phyloP scores from a whole-genome alignment of 2,888 invertebrate genomes.

The Sphaeridia pumilis region DNA sequence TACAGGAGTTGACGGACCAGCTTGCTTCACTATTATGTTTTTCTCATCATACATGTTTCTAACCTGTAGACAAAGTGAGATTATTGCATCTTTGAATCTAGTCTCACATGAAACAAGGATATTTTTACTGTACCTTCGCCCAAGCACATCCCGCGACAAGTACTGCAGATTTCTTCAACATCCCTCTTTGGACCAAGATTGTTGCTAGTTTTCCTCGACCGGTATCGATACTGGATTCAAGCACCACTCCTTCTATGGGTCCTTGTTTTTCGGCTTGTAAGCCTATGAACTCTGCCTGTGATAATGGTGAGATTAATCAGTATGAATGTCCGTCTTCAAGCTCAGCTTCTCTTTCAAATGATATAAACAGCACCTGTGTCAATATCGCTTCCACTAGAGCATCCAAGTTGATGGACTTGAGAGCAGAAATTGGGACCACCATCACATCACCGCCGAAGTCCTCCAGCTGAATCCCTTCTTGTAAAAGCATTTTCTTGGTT shows the following conservation, averaged over 20 bases:
- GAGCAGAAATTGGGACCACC: slow-evolving; percentile 79
- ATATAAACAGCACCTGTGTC: slow-evolving; percentile 44
- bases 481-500: slow-evolving; percentile 60
- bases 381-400: slow-evolving; percentile 70
- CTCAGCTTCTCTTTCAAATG: slow-evolving; percentile 36
- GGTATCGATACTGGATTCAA: slow-evolving; percentile 67
- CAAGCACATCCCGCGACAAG: slow-evolving; percentile 73
- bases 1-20: slow-evolving; percentile 68
- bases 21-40: slow-evolving; percentile 53
- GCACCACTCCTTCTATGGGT: slow-evolving; percentile 72
- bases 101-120: background rate
- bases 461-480: slow-evolving; percentile 71
- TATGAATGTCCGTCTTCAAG: too few species aligned
- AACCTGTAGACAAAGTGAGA: slow-evolving; percentile 44
- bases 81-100: background rate
- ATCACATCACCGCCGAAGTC: slow-evolving; percentile 85
- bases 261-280: slow-evolving; percentile 72
- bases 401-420: slow-evolving; percentile 65
- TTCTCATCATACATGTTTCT: slow-evolving; percentile 67
- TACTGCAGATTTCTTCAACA: slow-evolving; percentile 60
- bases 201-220: slow-evolving; percentile 47
- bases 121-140: slow-evolving; percentile 51
- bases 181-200: slow-evolving; percentile 67
- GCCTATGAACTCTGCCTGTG: slow-evolving; percentile 79
- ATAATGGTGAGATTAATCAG: too few species aligned